Evolutionary conservation across 2,113 vertebrate species (phyloP), one percentile per base, ranked within the genome.

Genomic region (Burhinus oedicnemus): DNA sequence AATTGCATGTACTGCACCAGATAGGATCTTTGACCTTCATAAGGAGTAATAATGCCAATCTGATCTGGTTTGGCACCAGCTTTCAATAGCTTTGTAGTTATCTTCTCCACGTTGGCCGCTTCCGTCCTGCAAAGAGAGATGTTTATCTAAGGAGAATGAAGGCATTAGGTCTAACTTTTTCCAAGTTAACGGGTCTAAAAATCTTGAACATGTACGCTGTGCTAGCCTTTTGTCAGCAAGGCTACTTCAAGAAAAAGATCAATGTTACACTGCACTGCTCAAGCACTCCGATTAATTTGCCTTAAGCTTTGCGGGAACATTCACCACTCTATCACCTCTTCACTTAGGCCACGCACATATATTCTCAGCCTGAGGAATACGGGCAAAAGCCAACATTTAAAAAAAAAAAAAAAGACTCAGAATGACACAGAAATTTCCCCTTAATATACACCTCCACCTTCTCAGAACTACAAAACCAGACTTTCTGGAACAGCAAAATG

Each of bases 1-100:
- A 99, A 99, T 94, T 99, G 99, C 99, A 99, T 99, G 98, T 99
- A 99, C 96, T 99, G 99, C 94, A 99, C 99, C 98, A 99, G 98
- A 95, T 99, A 99, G 30, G 99, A 99, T 58, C 99, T 98, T 95
- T 99, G 99, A 7, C 99, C 99, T 97, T 99, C 99, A 0, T 99
- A 99, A 0, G 99, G 99, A 0, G 99, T 99, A 95, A 99, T 99
- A 96, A 99, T 99, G 70, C 99, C 99, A 0, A 99, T 99, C 98
- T 99, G 99, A 97, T 99, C 99, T 0, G 99, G 99, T 89, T 99
- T 99, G 85, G 99, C 99, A 19, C 99, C 99, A 0, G 99, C 99
- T 93, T 99, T 99, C 89, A 99, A 83, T 62, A 99, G 97, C 90
- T 99, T 99, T 1, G 99, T 99, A 74, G 99, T 99, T 96, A 99